These are phyloP conservation scores for Macrotrachela quadricornifera DNA, from an alignment of 1,140 invertebrate genomes.

Conservation along the genomic window DNA sequence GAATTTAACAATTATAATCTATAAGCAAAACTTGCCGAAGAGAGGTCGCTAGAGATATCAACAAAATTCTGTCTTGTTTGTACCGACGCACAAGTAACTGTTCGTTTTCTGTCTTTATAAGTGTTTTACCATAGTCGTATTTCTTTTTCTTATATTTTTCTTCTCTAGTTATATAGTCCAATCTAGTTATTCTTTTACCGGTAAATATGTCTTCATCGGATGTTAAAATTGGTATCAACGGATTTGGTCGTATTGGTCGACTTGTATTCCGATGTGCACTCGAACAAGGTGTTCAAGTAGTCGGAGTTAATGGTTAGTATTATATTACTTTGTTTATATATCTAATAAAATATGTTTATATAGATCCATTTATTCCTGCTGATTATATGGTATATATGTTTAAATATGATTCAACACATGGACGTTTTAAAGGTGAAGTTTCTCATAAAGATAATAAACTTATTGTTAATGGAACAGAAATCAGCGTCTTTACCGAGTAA, in stretches of 20 bases:
- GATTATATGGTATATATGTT: slow-evolving; percentile 97
- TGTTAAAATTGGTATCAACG: slow-evolving; percentile 47
- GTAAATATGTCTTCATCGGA: too few species aligned
- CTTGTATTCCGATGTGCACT: slow-evolving; percentile 66
- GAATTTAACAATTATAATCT: too few species aligned
- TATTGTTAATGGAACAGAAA: slow-evolving; percentile 50
- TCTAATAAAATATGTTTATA: too few species aligned
- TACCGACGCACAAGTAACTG: too few species aligned
- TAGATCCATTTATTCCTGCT: slow-evolving; percentile 69
- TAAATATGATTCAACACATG: slow-evolving; percentile 92
- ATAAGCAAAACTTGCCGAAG: too few species aligned
- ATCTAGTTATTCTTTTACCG: too few species aligned
- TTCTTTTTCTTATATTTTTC: too few species aligned
- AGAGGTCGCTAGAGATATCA: too few species aligned
- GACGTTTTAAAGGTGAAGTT: slow-evolving; percentile 62
- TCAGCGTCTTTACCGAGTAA: slow-evolving; percentile 15
- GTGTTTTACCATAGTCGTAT: too few species aligned
- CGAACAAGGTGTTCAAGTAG: slow-evolving; percentile 51
- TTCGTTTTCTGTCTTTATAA: too few species aligned
- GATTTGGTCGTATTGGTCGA: slow-evolving; percentile 88
- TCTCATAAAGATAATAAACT: slow-evolving; percentile 48
- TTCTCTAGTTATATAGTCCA: too few species aligned
- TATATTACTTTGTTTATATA: background rate
- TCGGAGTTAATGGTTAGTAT: slow-evolving; percentile 49
- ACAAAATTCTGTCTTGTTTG: too few species aligned